Conservation (phyloP, 2,113 vertebrate species). For the Dromiciops gliroides region DNA sequence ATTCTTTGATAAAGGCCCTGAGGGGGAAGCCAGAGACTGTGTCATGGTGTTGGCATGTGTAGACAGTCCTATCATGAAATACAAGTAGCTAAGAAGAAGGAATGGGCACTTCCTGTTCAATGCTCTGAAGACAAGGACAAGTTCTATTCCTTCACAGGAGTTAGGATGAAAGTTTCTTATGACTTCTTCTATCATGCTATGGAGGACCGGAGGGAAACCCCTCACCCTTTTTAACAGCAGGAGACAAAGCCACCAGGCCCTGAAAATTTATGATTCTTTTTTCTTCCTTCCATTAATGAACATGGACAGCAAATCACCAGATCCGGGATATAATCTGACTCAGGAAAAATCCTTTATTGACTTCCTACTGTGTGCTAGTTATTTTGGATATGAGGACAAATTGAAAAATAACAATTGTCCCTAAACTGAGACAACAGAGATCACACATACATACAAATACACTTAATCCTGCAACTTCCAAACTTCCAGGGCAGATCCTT, state of each 20-base stretch:
- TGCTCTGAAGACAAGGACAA: background rate
- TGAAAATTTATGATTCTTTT: background rate
- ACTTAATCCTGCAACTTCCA: background rate
- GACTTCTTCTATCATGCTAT: background rate
- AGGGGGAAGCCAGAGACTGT: background rate
- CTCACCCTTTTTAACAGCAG: background rate
- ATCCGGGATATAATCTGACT: background rate
- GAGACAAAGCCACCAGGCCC: background rate
- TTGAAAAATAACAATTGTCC: background rate
- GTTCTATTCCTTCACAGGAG: background rate
- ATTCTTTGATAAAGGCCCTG: background rate
- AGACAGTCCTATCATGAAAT: background rate
- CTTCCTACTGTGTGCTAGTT: background rate
- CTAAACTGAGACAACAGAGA: background rate
- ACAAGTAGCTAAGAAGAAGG: background rate
- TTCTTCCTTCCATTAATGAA: background rate
- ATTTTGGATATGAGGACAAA: background rate
- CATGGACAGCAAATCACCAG: background rate
- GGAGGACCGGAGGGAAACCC: background rate
- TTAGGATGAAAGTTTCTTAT: background rate
- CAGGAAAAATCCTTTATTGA: background rate
- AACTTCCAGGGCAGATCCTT: background rate
- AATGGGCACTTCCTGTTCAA: background rate
- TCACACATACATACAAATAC: background rate
- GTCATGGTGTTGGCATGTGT: background rate